Evolutionary conservation across 2,113 vertebrate genomes (phyloP), one percentile per base, ranked within the genome.

Genomic region (Asarcornis scutulata): DNA sequence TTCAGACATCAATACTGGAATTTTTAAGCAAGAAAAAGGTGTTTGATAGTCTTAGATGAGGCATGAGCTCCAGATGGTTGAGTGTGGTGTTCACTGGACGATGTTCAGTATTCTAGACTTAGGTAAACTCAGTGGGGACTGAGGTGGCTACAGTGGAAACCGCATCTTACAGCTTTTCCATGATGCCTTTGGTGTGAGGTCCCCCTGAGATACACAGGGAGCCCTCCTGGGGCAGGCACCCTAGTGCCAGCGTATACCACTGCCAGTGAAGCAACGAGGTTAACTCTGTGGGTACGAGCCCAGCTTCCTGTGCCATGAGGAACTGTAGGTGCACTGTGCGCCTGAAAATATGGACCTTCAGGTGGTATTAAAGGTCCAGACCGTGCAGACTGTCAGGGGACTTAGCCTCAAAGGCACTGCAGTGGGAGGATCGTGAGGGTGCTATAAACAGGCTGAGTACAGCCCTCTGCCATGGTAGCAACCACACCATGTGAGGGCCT

Each of bases 181-280:
- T 29, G 5, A 44, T 27, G 17, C 11, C n/a, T n/a, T 38, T 4
- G 5, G 38, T 9, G 23, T 71, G 69, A 84, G 16, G 7, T 38
- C 82, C 74, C 78, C 50, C 46, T 55, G 27, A 1, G 5, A 4
- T 3, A 18, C 2, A 4, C 50, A 32, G 22, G 50, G 66, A 74
- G 17, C 4, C 10, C 16, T 1, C 0, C 13, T 31, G 5, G 44
- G 27, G 13, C 44, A 26, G 7, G 15, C 14, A 38, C 31, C 4
- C 0, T 50, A 4, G 23, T 26, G 32, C 42, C 16, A 5, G 3
- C 8, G 21, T 7, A 17, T 32, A 22, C 62, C 62, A 1, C 11
- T 68, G 40, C 59, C 76, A 3, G 6, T 1, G 7, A 32, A 38
- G 26, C 32, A 40, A 31, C 2, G 5, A n/a, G 25, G n/a, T n/a